Conservation (phyloP, 2,113 vertebrate species). For the Hippocampus zosterae region DNA sequence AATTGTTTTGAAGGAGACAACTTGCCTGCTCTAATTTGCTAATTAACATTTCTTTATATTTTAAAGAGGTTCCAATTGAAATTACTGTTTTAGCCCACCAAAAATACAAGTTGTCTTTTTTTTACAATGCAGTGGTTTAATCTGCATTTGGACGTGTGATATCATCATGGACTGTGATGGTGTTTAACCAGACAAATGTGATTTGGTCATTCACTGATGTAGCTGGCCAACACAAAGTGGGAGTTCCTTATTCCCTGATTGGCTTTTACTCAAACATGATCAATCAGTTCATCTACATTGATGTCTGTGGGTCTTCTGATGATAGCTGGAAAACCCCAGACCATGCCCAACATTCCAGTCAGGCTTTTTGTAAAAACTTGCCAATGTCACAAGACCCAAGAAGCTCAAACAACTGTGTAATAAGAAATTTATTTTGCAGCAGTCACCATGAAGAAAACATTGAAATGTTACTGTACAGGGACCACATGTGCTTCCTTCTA, state of each 20-base stretch:
- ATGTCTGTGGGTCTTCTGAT: not conserved
- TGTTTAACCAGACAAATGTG: not conserved
- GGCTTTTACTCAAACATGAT: not conserved
- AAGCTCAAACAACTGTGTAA: conserved; percentile 30
- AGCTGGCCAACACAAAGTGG: too few species aligned
- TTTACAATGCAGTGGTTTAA: too few species aligned
- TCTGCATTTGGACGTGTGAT: too few species aligned
- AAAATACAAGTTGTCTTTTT: too few species aligned
- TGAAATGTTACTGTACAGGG: conserved; percentile 93
- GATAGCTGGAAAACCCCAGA: not conserved
- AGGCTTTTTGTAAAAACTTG: not conserved
- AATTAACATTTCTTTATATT: too few species aligned
- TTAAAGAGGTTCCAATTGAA: too few species aligned
- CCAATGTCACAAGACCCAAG: not conserved
- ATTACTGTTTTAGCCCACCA: too few species aligned
- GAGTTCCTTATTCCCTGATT: not conserved
- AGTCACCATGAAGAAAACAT: conserved; percentile 73
- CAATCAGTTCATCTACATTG: not conserved
- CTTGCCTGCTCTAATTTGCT: too few species aligned
- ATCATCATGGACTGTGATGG: not conserved
- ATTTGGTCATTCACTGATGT: not conserved
- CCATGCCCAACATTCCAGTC: conserved; percentile 1
- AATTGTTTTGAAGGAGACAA: too few species aligned
- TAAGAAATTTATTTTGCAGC: conserved; percentile 76
- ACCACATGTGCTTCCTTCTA: conserved; percentile 83